These are phyloP conservation scores for Arrhopalites spinosus DNA, from an alignment of 2,888 invertebrate species.

Conservation along the genomic window DNA sequence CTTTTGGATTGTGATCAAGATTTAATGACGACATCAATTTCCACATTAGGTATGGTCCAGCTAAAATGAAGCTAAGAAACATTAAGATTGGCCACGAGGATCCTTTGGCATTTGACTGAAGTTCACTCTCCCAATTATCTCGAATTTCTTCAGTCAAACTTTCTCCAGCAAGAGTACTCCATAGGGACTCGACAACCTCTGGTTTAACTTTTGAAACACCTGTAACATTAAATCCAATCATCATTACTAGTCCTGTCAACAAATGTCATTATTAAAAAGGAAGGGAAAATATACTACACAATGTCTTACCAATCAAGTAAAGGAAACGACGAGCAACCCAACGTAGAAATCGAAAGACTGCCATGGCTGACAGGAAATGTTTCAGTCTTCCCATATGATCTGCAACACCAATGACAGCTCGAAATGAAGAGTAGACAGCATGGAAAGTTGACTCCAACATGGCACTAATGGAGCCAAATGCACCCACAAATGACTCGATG, in stretches of 20 bases:
- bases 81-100: slow-evolving; percentile 86
- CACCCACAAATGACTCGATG: slow-evolving; percentile 87
- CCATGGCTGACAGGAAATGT: slow-evolving; percentile 85
- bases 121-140: slow-evolving; percentile 57
- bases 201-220: slow-evolving; percentile 54
- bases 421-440: slow-evolving; percentile 92
- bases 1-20: slow-evolving; percentile 40
- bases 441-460: slow-evolving; percentile 97
- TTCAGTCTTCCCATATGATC: slow-evolving; percentile 90
- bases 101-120: slow-evolving; percentile 58
- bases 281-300: too few relatives aligned
- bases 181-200: slow-evolving; percentile 49
- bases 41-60: slow-evolving; percentile 90
- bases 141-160: slow-evolving; percentile 57
- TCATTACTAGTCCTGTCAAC: too few relatives aligned
- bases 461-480: slow-evolving; percentile 91
- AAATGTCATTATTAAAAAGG: background rate
- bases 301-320: slow-evolving; percentile 67
- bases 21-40: slow-evolving; percentile 69
- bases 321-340: slow-evolving; percentile 81
- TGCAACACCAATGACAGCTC: slow-evolving; percentile 92
- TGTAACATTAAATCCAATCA: slow-evolving; percentile 12
- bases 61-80: slow-evolving; percentile 85
- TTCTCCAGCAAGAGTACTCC: slow-evolving; percentile 56
- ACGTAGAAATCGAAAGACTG: slow-evolving; percentile 76